Evolutionary conservation across 1,140 invertebrate species (phyloP).

Genomic region (Drosophila jambulina): DNA sequence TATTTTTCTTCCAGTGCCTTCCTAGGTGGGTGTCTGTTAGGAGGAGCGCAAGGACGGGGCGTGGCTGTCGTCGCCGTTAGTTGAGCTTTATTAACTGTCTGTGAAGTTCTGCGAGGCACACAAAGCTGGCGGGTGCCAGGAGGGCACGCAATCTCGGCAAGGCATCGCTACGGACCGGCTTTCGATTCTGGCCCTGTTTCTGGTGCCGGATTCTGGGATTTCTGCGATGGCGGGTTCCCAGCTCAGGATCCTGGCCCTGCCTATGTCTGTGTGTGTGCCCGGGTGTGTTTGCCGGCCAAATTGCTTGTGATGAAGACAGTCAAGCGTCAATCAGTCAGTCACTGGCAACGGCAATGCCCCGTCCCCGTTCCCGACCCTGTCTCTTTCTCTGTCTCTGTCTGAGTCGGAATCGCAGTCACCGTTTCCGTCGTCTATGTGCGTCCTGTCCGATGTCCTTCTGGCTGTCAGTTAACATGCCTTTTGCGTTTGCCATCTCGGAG

Average conservation of each 20-base stretch:
- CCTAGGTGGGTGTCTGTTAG: constrained; percentile 10
- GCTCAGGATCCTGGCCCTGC: constrained; percentile 10
- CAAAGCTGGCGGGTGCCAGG: constrained; percentile 35
- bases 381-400: constrained; percentile 25
- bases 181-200: constrained; percentile 19
- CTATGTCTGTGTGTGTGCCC: constrained; percentile 4
- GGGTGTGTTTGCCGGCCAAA: constrained; percentile 76
- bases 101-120: constrained; percentile 60
- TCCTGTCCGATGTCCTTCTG: constrained; percentile 65
- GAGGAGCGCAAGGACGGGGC: constrained; percentile 6
- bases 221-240: constrained; percentile 10
- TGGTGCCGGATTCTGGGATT: constrained; percentile 35
- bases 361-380: not conserved
- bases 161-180: constrained; percentile 43
- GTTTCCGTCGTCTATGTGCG: constrained; percentile 48
- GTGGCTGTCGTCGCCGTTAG: constrained; percentile 66
- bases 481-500: constrained; percentile 72
- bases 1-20: constrained; percentile 1
- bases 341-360: constrained; percentile 36
- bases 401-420: constrained; percentile 38
- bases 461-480: constrained; percentile 81
- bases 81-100: constrained; percentile 81
- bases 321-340: constrained; percentile 77
- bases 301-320: constrained; percentile 83
- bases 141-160: constrained; percentile 72